These are phyloP conservation scores for Choristoneura fumiferana DNA, from an alignment of 1,140 invertebrate genomes.

Conservation along the genomic window DNA sequence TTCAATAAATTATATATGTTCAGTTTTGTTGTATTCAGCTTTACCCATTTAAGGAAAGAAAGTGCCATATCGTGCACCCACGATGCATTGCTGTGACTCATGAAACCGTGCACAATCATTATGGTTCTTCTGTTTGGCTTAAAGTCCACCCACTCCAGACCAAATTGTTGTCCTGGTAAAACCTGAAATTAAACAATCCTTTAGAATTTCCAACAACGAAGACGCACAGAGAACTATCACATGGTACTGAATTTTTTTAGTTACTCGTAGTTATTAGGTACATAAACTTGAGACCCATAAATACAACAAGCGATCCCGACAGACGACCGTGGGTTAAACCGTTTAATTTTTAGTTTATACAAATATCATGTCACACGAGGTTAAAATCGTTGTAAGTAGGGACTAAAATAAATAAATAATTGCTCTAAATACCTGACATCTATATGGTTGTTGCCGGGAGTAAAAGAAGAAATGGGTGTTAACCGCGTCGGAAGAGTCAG, in stretches of 20 bases:
- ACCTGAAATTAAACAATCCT: slow-evolving; percentile 36
- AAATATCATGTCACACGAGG: too few species aligned
- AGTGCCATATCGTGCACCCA: slow-evolving; percentile 78
- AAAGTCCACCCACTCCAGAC: slow-evolving; percentile 80
- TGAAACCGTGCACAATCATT: slow-evolving; percentile 80
- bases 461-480: slow-evolving; percentile 66
- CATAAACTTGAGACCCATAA: too few species aligned
- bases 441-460: slow-evolving; percentile 37
- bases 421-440: slow-evolving; percentile 49
- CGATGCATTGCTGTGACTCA: slow-evolving; percentile 76
- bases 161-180: slow-evolving; percentile 74
- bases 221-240: not conserved
- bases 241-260: too few species aligned
- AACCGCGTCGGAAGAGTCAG: slow-evolving; percentile 46
- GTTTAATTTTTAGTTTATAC: too few species aligned
- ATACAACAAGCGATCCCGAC: too few species aligned
- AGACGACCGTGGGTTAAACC: too few species aligned
- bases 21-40: slow-evolving; percentile 12
- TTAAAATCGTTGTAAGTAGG: too few species aligned
- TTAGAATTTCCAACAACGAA: too few species aligned
- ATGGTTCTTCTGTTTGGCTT: slow-evolving; percentile 70
- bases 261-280: too few species aligned
- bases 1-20: too few species aligned
- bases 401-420: not conserved
- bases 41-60: slow-evolving; percentile 77